phyloP scores from a whole-genome alignment of 1,140 invertebrate genomes.

The Camponotus vicinus region DNA sequence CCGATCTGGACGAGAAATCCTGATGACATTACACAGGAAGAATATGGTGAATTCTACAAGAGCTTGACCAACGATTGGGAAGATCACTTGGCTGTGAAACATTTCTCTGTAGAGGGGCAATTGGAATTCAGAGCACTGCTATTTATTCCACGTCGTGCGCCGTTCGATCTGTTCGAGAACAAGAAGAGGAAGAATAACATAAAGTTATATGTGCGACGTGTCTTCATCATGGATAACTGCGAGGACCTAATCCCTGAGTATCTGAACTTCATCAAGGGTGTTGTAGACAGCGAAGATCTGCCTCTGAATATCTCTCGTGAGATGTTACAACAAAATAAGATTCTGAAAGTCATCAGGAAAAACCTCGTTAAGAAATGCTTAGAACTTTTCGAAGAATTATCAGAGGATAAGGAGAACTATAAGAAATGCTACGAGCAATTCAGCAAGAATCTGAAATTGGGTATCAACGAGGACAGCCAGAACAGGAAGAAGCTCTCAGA shows the following conservation, averaged over 20 bases:
- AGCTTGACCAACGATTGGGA: conserved; percentile 99
- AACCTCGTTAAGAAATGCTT: conserved; percentile 99
- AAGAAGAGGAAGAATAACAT: conserved; percentile 99
- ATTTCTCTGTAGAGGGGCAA: conserved; percentile 99
- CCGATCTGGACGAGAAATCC: conserved; percentile 99
- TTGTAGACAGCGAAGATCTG: conserved; percentile 99
- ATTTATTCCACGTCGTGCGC: conserved; percentile 97
- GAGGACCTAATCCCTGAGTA: conserved; percentile 99
- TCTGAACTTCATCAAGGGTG: conserved; percentile 98
- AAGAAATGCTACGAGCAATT: conserved; percentile 99
- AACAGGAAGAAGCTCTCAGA: conserved; percentile 98
- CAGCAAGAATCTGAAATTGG: conserved; percentile 98
- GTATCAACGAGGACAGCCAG: conserved; percentile 98
- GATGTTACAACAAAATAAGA: conserved; percentile 99
- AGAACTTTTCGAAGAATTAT: conserved; percentile 97
- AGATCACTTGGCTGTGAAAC: conserved; percentile 99
- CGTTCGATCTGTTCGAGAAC: conserved; percentile 98
- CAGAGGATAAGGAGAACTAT: conserved; percentile 98
- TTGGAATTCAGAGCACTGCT: conserved; percentile 98
- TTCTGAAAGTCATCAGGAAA: conserved; percentile 99
- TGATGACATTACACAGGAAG: conserved; percentile 98
- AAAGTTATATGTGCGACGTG: conserved; percentile 98
- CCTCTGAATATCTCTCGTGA: conserved; percentile 99
- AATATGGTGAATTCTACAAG: conserved; percentile 99
- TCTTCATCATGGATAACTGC: conserved; percentile 99